These are phyloP conservation scores for Hesperophylax magnus DNA, from an alignment of 1,140 invertebrate species.

Conservation along the genomic window DNA sequence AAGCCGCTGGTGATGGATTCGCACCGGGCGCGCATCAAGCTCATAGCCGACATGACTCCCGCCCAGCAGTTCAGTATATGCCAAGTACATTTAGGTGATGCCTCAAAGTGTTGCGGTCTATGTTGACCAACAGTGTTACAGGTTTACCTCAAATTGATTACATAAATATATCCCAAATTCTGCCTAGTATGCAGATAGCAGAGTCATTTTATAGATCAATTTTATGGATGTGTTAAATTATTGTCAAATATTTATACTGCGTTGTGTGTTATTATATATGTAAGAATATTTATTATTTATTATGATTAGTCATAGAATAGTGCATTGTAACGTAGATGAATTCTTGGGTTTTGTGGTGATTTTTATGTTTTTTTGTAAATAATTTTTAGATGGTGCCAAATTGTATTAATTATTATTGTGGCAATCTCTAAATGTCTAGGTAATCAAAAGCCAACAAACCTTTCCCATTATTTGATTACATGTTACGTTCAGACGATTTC, in stretches of 20 bases:
- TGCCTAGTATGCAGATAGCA: neutral
- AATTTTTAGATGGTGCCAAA: conserved; percentile 54
- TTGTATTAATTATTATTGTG: conserved; percentile 45
- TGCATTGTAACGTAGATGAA: conserved; percentile 1
- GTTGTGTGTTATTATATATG: conserved; percentile 42
- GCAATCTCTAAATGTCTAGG: conserved; percentile 42
- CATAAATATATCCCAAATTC: conserved; percentile 7
- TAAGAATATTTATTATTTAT: conserved; percentile 46
- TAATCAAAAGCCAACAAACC: conserved; percentile 39
- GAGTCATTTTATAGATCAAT: conserved; percentile 44
- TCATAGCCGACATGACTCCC: conserved; percentile 51
- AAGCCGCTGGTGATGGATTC: conserved; percentile 52
- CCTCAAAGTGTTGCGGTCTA: conserved; percentile 74
- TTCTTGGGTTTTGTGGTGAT: conserved; percentile 24
- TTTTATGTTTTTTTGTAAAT: conserved; percentile 34
- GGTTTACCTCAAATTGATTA: conserved; percentile 31
- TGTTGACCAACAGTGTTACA: conserved; percentile 65
- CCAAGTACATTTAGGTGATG: conserved; percentile 72
- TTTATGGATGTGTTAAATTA: conserved; percentile 52
- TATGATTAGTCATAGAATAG: conserved; percentile 23
- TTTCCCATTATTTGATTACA: conserved; percentile 43
- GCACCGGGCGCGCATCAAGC: conserved; percentile 52
- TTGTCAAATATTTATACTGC: conserved; percentile 45
- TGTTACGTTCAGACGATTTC: conserved; percentile 44
- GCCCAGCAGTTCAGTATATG: conserved; percentile 62